Percentiles rank a stretch among this genome's conserved stretches.
phyloP scores from a whole-genome alignment of 1,140 invertebrate genomes.

The Tetraneura akinire region DNA sequence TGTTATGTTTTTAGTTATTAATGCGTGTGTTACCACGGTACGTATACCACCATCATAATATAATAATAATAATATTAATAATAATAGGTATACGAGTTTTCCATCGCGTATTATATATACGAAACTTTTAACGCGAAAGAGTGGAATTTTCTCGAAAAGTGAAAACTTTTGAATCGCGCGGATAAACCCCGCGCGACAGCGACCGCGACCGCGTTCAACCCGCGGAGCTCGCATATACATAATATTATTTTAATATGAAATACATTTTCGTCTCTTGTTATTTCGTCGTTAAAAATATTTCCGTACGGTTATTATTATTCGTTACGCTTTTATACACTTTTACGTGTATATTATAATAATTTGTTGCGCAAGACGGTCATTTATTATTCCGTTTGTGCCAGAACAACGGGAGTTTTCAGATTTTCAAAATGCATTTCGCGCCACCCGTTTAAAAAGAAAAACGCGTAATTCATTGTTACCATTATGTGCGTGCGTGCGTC shows the following conservation, averaged over 20 bases:
- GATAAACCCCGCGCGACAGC: too few species aligned
- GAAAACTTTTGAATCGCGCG: background rate
- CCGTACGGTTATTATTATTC: too few species aligned
- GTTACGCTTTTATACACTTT: background rate
- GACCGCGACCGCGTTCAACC: too few species aligned
- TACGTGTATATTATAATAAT: background rate
- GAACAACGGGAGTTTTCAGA: too few species aligned
- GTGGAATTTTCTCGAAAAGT: background rate
- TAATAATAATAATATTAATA: too few species aligned
- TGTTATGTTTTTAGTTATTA: constrained; percentile 21
- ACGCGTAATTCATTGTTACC: constrained; percentile 30
- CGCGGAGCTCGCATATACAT: background rate
- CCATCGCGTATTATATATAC: background rate
- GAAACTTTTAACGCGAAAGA: constrained; percentile 16
- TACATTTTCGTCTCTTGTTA: background rate
- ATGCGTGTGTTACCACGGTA: background rate
- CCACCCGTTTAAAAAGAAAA: too few species aligned
- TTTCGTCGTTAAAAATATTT: too few species aligned
- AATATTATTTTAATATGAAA: background rate
- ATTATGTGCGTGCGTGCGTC: too few species aligned
- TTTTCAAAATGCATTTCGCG: too few species aligned
- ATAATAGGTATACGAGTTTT: too few species aligned
- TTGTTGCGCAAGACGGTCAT: background rate
- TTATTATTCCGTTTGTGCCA: background rate
- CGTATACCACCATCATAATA: too few species aligned